Evolutionary conservation across 2,888 invertebrate genomes (phyloP), one percentile per base, ranked within the genome.

Genomic region (Tolmerus cingulatus): DNA sequence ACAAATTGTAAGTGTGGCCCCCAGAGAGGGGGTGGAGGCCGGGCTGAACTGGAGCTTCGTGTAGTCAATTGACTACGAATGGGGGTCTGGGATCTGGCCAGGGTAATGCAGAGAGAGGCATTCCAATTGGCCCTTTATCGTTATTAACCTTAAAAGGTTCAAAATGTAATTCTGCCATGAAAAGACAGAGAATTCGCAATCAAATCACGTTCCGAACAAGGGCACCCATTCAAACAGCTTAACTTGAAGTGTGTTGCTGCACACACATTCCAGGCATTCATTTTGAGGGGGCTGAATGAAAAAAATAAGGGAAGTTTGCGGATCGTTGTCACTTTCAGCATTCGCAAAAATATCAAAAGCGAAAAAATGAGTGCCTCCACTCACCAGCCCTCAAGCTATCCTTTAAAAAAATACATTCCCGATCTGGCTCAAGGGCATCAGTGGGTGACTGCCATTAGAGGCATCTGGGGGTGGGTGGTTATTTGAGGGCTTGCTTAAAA

Each of bases 141-240:
- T 79, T 79, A 79, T 79, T 79, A 79, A 79, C 79, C 79, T 46
- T 79, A 51, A 79, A 79, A 79, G 79, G 79, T 79, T 79, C 79
- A 79, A 51, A 79, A 79, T 79, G 79, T 79, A 79, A 79, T 79
- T 79, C 51, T 55, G 19, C 23, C 30, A 55, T 79, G 79, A 79
- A 79, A 79, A 79, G 79, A 79, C 79, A 79, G 79, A 79, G 51
- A 79, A 46, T 79, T 79, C 79, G 79, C 79, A 79, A 79, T 79
- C 79, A 79, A 79, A 79, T 79, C 79, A 79, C 79, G 79, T 79
- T 79, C 27, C 79, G 40, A 51, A 79, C 51, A 51, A 51, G 79
- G 43, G 79, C 46, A 79, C 51, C 79, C 79, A 79, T 79, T 79
- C 19, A 79, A 79, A 79, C 79, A 79, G 79, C 51, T 79, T 79